Conservation (phyloP, 1,140 invertebrate genomes). For the Zaprionus nigranus region DNA sequence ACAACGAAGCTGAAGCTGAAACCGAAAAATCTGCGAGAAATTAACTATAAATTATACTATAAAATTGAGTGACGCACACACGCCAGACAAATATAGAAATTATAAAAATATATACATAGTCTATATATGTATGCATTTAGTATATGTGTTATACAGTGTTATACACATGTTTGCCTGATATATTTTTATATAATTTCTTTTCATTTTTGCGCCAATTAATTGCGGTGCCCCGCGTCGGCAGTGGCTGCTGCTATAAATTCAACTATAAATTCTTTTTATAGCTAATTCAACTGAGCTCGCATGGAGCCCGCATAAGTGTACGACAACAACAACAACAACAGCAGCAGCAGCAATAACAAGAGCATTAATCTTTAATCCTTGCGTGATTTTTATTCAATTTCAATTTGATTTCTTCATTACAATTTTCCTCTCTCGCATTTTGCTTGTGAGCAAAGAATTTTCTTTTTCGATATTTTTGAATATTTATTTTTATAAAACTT, state of each 20-base stretch:
- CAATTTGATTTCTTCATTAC: neutral
- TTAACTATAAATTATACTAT: constrained; percentile 28
- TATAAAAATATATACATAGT: constrained; percentile 39
- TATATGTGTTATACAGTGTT: constrained; percentile 24
- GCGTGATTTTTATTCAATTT: neutral
- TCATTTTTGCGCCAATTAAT: constrained; percentile 64
- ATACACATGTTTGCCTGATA: constrained; percentile 36
- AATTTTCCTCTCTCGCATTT: neutral
- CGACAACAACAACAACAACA: neutral
- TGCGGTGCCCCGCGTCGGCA: constrained; percentile 18
- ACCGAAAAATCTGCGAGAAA: constrained; percentile 7
- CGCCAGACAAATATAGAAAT: constrained; percentile 38
- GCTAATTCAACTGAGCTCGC: constrained; percentile 9
- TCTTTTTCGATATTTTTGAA: constrained; percentile 44
- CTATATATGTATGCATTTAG: constrained; percentile 38
- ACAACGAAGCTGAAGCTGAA: constrained; percentile 13
- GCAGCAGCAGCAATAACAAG: neutral
- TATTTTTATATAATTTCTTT: constrained; percentile 63
- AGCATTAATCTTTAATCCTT: neutral
- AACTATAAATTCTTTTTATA: constrained; percentile 39
- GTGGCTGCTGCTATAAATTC: neutral
- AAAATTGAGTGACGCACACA: constrained; percentile 66
- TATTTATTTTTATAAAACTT: constrained; percentile 83
- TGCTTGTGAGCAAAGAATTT: neutral
- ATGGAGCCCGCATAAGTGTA: constrained; percentile 12